Percentiles rank a stretch among this genome's conserved stretches.
Evolutionary conservation across 2,888 invertebrate species (phyloP).

Genomic region (Craniophora ligustri): DNA sequence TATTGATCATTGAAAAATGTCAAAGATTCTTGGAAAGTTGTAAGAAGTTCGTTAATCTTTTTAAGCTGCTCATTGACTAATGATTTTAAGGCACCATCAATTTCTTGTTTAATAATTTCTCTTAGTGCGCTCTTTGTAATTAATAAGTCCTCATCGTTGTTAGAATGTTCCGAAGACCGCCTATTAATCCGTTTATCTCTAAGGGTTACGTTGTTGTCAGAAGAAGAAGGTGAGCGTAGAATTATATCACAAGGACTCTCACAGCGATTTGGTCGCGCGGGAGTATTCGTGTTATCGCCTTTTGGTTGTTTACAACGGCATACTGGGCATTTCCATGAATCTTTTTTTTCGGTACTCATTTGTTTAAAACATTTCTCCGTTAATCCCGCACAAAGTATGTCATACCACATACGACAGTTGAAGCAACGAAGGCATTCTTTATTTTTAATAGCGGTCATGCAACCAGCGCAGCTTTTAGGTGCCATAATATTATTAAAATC

Average conservation of each 20-base stretch:
- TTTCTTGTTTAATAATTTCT: conserved; percentile 11
- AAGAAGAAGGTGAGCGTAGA: background rate
- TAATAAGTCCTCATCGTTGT: background rate
- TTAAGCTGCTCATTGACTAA: background rate
- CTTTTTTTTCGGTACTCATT: background rate
- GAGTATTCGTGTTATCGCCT: conserved; percentile 3
- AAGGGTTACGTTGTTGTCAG: background rate
- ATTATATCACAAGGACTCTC: background rate
- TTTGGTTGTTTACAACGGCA: conserved; percentile 2
- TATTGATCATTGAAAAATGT: conserved; percentile 13
- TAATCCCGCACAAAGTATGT: background rate
- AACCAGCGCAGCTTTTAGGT: too few relatives aligned
- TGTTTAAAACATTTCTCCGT: conserved; percentile 1
- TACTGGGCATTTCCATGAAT: conserved; percentile 8
- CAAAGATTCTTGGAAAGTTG: conserved; percentile 1
- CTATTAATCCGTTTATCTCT: background rate
- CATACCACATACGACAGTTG: too few relatives aligned
- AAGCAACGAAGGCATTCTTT: background rate
- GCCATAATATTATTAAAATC: too few relatives aligned
- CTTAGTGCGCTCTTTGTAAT: conserved; percentile 1
- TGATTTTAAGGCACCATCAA: background rate
- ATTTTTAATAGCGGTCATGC: background rate
- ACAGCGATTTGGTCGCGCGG: background rate
- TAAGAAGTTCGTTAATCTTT: background rate
- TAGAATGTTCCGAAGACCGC: background rate